Base-by-base conservation (phyloP, 92 coral and sea anemone species). In the Muricea muricata region DNA sequence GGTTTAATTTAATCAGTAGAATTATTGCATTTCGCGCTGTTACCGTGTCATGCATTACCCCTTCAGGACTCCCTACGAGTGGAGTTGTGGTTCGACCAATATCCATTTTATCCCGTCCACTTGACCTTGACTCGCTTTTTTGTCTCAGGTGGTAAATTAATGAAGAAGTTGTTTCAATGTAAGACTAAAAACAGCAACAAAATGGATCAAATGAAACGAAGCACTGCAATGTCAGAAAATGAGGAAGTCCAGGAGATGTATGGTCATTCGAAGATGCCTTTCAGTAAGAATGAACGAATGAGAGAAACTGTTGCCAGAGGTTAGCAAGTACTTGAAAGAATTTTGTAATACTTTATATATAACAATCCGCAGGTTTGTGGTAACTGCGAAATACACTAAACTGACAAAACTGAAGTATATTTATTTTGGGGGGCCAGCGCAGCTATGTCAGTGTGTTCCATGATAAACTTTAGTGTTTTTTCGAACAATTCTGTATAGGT, bases 251-350 rank as follows among this genome's bases (percentile, higher is more conserved):
- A 70, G 39, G 66, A 26, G 42, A 48, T 26, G 54, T n/a, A 28
- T 26, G 42, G 80, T 47, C 50, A 58, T n/a, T 39, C 33, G 3
- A 7, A 33, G 11, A 14, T 17, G 13, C 8, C 0, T 1, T 39
- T 34, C 7, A 52, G 34, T 26, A 56, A 78, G 33, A 28, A 78
- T 17, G 24, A 52, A 23, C 56, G 6, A 58, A 28, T 35, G 29
- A 56, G 83, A 58, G 83, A 78, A 28, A 56, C 50, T 15, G 17
- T 78, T 26, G 83, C 83, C 6, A 78, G 58, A 78, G 83, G 83
- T 78, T 33, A 58, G 71, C 15, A n/a, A 7, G 0, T 4, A 29
- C 75, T n/a, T n/a, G n/a, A n/a, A n/a, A n/a, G n/a, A n/a, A n/a
- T n/a, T n/a, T n/a, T n/a, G n/a, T n/a, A n/a, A n/a, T n/a, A n/a